Evolutionary conservation across 1,140 invertebrate species (phyloP), one percentile per base, ranked within the genome.

Genomic region (Wasmannia auropunctata): DNA sequence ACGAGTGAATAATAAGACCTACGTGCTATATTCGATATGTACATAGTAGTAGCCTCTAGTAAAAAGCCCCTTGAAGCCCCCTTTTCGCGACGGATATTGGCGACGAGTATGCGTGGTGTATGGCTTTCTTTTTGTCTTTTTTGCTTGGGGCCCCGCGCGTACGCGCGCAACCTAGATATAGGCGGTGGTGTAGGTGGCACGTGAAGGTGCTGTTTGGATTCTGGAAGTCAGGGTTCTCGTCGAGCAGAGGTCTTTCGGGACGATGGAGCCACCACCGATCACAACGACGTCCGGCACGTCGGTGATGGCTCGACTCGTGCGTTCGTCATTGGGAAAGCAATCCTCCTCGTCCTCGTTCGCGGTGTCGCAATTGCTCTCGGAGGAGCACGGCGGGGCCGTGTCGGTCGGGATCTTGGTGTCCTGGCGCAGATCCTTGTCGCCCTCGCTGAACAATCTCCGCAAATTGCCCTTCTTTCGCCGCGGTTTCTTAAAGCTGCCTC

Each of bases 171-270:
- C 86, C 91, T 92, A 95, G 86, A 95, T 95, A 88, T 94, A 95
- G 91, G 93, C 93, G 81, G 94, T 95, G 92, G 95, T 95, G 90
- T 95, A 95, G 89, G 93, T 95, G 77, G 94, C 90, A 74, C 94
- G 93, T 92, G 92, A 94, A 87, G 93, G 91, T 90, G 93, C 92
- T 90, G 91, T 94, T 86, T 93, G 92, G 93, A 92, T 91, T 94
- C 91, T 94, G 90, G 94, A 94, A 40, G 92, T 94, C 75, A 93
- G 91, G 92, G 94, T 91, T 91, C 90, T 88, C 89, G 91, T 92
- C 74, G 93, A 93, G 88, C 92, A 93, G 88, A 92, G 88, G 89
- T 94, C 91, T 92, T 93, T 94, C 74, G 92, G 88, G 70, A 90
- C 86, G 85, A 92, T 88, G 85, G 92, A 87, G 81, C 90, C 92